phyloP scores from a whole-genome alignment of 2,888 invertebrate genomes.

The Eristalis intricaria region DNA sequence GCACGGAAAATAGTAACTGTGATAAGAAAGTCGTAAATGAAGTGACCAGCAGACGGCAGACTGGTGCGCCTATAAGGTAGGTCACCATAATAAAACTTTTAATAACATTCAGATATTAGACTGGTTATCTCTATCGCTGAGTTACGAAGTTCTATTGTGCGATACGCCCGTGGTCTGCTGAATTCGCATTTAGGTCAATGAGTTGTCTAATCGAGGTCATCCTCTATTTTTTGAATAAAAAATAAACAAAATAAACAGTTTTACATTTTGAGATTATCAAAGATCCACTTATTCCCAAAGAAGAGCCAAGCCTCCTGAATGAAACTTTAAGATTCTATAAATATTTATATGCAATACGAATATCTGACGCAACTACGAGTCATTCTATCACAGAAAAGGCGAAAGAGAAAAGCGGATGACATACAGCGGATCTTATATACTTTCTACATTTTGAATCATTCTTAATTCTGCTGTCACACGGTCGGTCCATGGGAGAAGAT shows the following conservation, averaged over 20 bases:
- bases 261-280: not conserved
- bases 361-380: slow-evolving; percentile 2
- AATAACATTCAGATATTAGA: not conserved
- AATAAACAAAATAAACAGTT: not conserved
- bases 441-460: slow-evolving; percentile 64
- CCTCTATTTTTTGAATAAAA: not conserved
- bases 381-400: not conserved
- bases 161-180: not conserved
- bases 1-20: not conserved
- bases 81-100: not conserved
- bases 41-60: not conserved
- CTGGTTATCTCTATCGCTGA: not conserved
- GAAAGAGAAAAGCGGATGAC: slow-evolving; percentile 58
- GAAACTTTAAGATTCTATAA: slow-evolving; percentile 11
- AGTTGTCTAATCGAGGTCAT: not conserved
- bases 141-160: not conserved
- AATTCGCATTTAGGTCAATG: not conserved
- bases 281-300: not conserved
- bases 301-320: not conserved
- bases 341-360: slow-evolving; percentile 40
- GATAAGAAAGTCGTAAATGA: not conserved
- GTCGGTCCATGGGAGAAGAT: slow-evolving; percentile 11
- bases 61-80: not conserved
- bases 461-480: slow-evolving; percentile 11
- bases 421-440: slow-evolving; percentile 27